These are phyloP conservation scores for Dendropsophus ebraccatus DNA, from an alignment of 2,113 vertebrate genomes.

Conservation along the genomic window DNA sequence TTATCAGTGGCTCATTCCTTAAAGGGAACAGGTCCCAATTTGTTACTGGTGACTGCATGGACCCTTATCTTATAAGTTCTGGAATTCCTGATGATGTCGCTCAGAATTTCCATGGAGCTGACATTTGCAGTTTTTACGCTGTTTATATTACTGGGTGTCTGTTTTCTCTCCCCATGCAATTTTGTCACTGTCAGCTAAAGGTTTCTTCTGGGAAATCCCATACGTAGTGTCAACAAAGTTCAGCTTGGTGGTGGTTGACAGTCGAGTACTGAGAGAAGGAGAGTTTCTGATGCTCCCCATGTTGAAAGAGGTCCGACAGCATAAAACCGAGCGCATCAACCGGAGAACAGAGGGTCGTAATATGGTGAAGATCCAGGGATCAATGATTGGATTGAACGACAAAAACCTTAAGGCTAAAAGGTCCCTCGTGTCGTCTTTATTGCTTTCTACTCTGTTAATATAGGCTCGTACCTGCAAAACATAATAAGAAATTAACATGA, in stretches of 20 bases:
- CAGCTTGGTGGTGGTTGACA: neutral
- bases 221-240: slow-evolving; percentile 59
- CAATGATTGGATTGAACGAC: slow-evolving; percentile 88
- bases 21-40: neutral
- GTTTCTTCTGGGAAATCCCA: neutral
- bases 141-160: neutral
- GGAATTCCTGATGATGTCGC: neutral
- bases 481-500: neutral
- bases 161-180: slow-evolving; percentile 40
- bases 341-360: slow-evolving; percentile 83
- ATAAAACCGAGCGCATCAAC: slow-evolving; percentile 75
- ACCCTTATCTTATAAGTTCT: neutral
- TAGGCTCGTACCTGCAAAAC: slow-evolving; percentile 84
- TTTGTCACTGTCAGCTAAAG: slow-evolving; percentile 53
- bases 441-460: slow-evolving; percentile 67
- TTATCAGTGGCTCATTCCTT: too few relatives aligned
- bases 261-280: slow-evolving; percentile 5
- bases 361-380: slow-evolving; percentile 93
- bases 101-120: neutral
- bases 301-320: slow-evolving; percentile 64
- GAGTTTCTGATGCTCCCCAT: slow-evolving; percentile 1
- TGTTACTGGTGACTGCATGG: neutral
- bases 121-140: neutral
- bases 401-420: slow-evolving; percentile 85
- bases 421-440: slow-evolving; percentile 64